A percentile compares a stretch with the other conserved stretches of the same genome.
phyloP scores from a whole-genome alignment of 1,140 invertebrate species.

The Hycleus phaleratus region DNA sequence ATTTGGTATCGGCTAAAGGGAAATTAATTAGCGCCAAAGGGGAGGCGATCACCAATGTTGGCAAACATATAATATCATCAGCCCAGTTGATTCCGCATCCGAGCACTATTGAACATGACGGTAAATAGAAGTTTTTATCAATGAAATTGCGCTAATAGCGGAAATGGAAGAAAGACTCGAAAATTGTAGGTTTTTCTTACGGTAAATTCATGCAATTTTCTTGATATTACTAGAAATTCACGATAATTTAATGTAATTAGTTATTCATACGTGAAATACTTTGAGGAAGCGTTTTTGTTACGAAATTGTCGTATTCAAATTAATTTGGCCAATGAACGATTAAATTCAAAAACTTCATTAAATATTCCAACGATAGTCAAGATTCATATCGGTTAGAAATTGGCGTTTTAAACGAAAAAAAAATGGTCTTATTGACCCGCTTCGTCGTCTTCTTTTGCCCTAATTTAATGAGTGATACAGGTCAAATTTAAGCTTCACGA shows the following conservation, averaged over 20 bases:
- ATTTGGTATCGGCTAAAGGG: slow-evolving; percentile 63
- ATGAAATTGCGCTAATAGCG: not conserved
- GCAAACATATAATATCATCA: slow-evolving; percentile 64
- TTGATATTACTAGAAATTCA: not conserved
- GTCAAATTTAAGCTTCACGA: too few relatives aligned
- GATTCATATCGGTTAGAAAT: too few relatives aligned
- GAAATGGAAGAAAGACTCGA: slow-evolving; percentile 2
- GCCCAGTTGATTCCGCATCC: slow-evolving; percentile 52
- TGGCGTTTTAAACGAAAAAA: too few relatives aligned
- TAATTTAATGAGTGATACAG: too few relatives aligned
- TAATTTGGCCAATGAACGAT: not conserved
- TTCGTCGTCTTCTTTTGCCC: too few relatives aligned
- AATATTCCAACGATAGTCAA: too few relatives aligned
- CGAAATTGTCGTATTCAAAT: not conserved
- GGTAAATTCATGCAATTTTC: not conserved
- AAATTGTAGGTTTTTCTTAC: not conserved
- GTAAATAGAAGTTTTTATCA: slow-evolving; percentile 3
- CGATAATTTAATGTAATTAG: slow-evolving; percentile 1
- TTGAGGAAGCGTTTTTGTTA: slow-evolving; percentile 1
- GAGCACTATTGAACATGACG: slow-evolving; percentile 24
- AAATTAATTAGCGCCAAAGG: slow-evolving; percentile 62
- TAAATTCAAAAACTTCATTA: too few relatives aligned
- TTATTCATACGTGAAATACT: slow-evolving; percentile 1
- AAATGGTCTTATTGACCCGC: too few relatives aligned
- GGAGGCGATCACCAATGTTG: slow-evolving; percentile 66